Evolutionary conservation across 2,113 vertebrate genomes (phyloP).

Genomic region (Hypocryptadius cinnamomeus): DNA sequence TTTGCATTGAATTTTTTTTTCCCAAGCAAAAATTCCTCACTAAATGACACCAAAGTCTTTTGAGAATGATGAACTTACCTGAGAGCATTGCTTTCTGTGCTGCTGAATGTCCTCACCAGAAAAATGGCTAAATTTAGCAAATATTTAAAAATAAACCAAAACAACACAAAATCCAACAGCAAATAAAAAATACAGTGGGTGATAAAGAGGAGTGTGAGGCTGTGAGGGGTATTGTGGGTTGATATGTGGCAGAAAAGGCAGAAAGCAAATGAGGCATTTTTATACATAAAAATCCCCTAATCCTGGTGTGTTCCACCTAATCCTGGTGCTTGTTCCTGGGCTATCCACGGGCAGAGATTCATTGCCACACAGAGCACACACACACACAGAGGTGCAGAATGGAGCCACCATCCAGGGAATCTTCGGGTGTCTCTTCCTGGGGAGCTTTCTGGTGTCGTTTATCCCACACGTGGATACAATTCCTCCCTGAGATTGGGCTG

Average conservation of each 20-base stretch:
- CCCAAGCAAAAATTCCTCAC: not conserved
- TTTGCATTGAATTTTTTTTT: constrained; percentile 23
- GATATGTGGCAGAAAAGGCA: not conserved
- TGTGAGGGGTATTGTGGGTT: not conserved
- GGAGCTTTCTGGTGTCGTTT: not conserved
- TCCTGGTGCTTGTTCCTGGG: not conserved
- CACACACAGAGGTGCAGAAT: not conserved
- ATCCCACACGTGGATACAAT: accelerated
- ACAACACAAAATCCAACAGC: not conserved
- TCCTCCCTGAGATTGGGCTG: accelerated
- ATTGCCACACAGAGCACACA: not conserved
- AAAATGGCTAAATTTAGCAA: constrained; percentile 40
- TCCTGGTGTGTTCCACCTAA: not conserved
- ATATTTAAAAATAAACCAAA: not conserved
- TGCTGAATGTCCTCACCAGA: not conserved
- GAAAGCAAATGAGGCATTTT: not conserved
- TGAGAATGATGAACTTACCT: constrained; percentile 4
- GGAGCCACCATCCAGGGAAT: not conserved
- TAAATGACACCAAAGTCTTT: constrained; percentile 15
- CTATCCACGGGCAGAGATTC: not conserved
- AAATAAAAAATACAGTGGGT: not conserved
- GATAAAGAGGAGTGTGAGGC: not conserved
- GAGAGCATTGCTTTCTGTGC: not conserved
- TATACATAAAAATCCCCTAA: not conserved
- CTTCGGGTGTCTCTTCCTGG: not conserved